Base-by-base conservation (phyloP, 2,888 invertebrate genomes). In the Microplitis manilae region DNA sequence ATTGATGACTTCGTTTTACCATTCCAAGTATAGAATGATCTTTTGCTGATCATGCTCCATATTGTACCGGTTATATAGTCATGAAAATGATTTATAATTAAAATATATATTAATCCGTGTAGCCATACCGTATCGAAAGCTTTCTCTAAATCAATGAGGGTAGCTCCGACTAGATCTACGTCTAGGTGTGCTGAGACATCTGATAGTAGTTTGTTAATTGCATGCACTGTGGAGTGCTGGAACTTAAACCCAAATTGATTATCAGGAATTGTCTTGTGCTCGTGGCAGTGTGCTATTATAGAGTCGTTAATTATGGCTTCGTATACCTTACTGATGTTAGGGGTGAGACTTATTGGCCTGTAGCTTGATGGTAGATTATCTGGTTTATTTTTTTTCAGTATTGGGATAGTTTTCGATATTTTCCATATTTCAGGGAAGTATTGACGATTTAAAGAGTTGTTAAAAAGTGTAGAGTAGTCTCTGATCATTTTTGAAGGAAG, bases 381-480 rank as follows among this genome's bases (percentile, higher is more conserved):
- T 0, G 76, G 73, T 20, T 77, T 61, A 5, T 39, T n/a, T 71
- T 75, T 77, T 70, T 77, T 77, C 0, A 67, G n/a, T 1, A 81
- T 73, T 4, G 77, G 78, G 0, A 76, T 15, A 0, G 76, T 61
- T 72, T 80, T 79, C 0, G 80, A 73, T 8, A 8, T 64, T 67
- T 80, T 80, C 80, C 79, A 80, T 1, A 7, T n/a, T 2, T 6
- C n/a, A 1, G 77, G 76, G 20, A 80, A 80, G 30, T 79, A 77
- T 5, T 61, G 9, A 2, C 30, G 8, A 50, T 79, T 81, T 6
- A 79, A 8, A 0, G 77, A 69, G 15, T 79, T 77, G 40, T 80
- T 80, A 13, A 80, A 73, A 6, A 81, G 20, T 0, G 77, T 74
- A 0, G 77, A 68, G 13, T 67, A 41, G 7, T 50, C 40, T 13